Evolutionary conservation across 2,113 vertebrate genomes (phyloP).

Genomic region (Eptesicus fuscus): DNA sequence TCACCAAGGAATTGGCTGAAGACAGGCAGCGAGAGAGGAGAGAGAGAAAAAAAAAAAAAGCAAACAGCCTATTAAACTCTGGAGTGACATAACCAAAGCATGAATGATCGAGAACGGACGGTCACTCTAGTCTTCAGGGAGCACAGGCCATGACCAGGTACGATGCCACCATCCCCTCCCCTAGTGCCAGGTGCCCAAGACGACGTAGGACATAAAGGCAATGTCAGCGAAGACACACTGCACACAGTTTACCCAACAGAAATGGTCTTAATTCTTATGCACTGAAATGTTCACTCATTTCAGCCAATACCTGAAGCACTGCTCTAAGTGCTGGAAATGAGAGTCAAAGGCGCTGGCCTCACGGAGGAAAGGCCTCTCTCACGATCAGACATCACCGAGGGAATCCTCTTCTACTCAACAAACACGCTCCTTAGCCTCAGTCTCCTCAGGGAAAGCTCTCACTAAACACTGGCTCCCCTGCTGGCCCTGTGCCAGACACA

Average conservation of each 20-base stretch:
- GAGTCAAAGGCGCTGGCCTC: fast-evolving
- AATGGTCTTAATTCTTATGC: neutral
- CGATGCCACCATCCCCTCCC: neutral
- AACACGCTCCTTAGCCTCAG: neutral
- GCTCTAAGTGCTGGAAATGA: neutral
- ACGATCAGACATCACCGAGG: fast-evolving
- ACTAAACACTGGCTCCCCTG: neutral
- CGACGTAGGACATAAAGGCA: neutral
- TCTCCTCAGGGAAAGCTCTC: neutral
- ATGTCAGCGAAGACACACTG: neutral
- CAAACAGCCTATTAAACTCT: neutral
- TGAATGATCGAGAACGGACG: fast-evolving
- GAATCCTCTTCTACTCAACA: neutral
- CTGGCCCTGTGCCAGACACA: neutral
- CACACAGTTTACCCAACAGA: neutral
- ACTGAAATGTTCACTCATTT: neutral
- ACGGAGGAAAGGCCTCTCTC: neutral
- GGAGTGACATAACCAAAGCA: neutral
- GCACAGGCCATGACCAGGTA: neutral
- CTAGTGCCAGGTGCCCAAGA: neutral
- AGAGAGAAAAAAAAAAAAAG: neutral
- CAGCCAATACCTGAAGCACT: neutral
- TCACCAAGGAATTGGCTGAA: neutral
- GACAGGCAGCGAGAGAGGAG: neutral
- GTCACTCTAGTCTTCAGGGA: neutral